phyloP scores from a whole-genome alignment of 2,888 invertebrate species.

The Lacanobia wlatinum region DNA sequence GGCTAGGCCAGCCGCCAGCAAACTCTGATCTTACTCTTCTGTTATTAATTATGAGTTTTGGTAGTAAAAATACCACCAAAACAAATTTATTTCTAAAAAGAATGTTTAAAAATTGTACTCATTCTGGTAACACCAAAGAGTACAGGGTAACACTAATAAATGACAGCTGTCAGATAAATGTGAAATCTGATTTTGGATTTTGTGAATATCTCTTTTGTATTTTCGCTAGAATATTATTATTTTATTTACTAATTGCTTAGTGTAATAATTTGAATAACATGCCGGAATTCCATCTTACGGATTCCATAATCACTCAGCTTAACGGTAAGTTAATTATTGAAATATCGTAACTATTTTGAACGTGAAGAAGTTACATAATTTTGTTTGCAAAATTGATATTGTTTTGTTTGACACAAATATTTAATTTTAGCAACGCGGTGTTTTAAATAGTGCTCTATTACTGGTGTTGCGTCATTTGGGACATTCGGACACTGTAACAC shows the following conservation, averaged over 20 bases:
- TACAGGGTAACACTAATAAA: slow-evolving; percentile 20
- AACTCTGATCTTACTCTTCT: too few species aligned
- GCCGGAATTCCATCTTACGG: slow-evolving; percentile 84
- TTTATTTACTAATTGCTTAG: slow-evolving; percentile 26
- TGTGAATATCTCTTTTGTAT: slow-evolving; percentile 30
- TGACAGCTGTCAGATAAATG: slow-evolving; percentile 48
- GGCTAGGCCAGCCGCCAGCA: not conserved
- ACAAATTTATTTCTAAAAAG: not conserved
- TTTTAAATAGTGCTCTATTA: slow-evolving; percentile 76
- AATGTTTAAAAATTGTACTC: not conserved
- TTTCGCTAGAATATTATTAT: slow-evolving; percentile 36
- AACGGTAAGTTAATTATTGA: slow-evolving; percentile 76
- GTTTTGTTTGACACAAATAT: slow-evolving; percentile 82
- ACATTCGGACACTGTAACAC: slow-evolving; percentile 52
- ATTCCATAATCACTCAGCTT: slow-evolving; percentile 83
- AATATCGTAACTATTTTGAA: slow-evolving; percentile 53
- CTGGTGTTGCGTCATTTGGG: slow-evolving; percentile 71
- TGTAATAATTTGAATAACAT: slow-evolving; percentile 67
- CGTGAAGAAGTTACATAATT: slow-evolving; percentile 84
- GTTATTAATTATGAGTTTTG: too few species aligned
- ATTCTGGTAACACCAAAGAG: slow-evolving; percentile 19
- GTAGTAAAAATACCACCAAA: not conserved
- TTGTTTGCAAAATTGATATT: slow-evolving; percentile 79
- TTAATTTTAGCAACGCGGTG: slow-evolving; percentile 86
- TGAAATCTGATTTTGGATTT: slow-evolving; percentile 31